Evolutionary conservation across 1,140 invertebrate genomes (phyloP), one percentile per base, ranked within the genome.

Genomic region (Zaprionus capensis): DNA sequence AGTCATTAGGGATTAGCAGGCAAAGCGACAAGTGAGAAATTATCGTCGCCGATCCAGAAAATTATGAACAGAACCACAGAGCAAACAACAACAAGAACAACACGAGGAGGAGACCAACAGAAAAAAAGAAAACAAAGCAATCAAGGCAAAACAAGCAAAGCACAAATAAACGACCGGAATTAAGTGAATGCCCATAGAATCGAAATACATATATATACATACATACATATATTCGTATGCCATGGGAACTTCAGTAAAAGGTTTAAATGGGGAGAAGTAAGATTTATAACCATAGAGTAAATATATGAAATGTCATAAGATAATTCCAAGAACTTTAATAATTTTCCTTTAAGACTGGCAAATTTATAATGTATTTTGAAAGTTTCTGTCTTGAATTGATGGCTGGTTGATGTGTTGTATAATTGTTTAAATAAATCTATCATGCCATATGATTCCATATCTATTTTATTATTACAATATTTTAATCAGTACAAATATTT

Each of bases 1-100:
- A 88, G 81, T 88, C 84, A 90, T 88, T 88, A 88, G 81, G 74
- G 81, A 84, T 88, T 81, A 66, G 41, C 41, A 46, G 51, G 58
- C 36, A 24, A 36, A 51, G 41, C 58, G 24, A 41, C 20, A 67
- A 24, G 46, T 51, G 46, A 51, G 15, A 63, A 63, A 64, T 71
- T 71, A 57, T 46, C 64, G 61, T 64, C 17, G 46, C 46, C 9
- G 15, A 31, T 51, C n/a, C 34, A 36, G 38, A 44, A 71, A 62
- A 73, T 68, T 68, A 73, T 62, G 38, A 26, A 57, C 20, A 55
- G 63, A 38, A 22, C 15, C 31, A 65, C 24, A 20, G 56, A 38
- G 2, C 26, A 56, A 56, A 31, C 22, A 36, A 31, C 22, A 36
- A 28, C 1, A 20, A 34, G 1, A 38, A 56, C 22, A 31, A 66